Conservation (phyloP, 2,113 vertebrate genomes). For the Lipophrys pholis region DNA sequence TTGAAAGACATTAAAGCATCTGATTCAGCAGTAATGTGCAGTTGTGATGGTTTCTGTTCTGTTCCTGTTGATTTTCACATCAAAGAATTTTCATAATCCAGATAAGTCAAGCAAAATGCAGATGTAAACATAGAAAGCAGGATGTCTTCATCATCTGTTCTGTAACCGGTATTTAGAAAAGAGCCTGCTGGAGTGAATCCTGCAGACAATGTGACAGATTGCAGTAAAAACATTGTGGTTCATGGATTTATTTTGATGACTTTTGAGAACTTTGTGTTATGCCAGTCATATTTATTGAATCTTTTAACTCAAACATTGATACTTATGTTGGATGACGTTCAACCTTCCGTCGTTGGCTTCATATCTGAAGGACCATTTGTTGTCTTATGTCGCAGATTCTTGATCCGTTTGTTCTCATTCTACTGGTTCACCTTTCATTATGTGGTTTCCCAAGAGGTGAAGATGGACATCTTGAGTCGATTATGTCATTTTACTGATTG, state of each 20-base stretch:
- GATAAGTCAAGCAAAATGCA: neutral
- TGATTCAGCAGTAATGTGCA: neutral
- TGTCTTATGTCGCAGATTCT: constrained; percentile 33
- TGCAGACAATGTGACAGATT: too few relatives aligned
- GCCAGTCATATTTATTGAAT: constrained; percentile 1
- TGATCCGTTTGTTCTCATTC: constrained; percentile 19
- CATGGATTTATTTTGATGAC: too few relatives aligned
- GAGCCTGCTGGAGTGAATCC: too few relatives aligned
- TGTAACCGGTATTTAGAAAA: too few relatives aligned
- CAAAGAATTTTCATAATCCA: neutral
- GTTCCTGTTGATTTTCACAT: neutral
- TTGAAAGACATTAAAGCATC: too few relatives aligned
- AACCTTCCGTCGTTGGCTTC: neutral
- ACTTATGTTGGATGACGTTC: constrained; percentile 38
- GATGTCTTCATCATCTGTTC: neutral
- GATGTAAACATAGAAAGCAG: neutral
- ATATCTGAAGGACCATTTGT: constrained; percentile 32
- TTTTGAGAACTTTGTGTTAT: too few relatives aligned
- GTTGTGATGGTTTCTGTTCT: neutral
- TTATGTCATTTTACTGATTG: neutral
- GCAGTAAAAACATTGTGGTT: too few relatives aligned
- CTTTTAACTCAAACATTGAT: constrained; percentile 21
- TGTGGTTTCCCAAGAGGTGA: constrained; percentile 2
- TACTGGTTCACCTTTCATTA: constrained; percentile 13
- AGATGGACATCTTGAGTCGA: constrained; percentile 14